Conservation (phyloP, 2,113 vertebrate species). For the Talpa occidentalis region DNA sequence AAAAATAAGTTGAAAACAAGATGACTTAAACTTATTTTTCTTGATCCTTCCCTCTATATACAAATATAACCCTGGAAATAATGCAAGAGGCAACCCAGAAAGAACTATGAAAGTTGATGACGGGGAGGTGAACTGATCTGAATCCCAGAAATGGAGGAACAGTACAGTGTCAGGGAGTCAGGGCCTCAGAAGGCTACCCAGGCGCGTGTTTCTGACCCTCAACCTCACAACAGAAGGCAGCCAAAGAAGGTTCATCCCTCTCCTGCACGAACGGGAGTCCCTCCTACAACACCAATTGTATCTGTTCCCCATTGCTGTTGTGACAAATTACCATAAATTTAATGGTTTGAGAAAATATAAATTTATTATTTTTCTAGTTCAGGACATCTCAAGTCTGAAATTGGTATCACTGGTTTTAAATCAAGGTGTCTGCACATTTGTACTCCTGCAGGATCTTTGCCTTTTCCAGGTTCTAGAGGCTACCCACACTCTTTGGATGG, state of each 20-base stretch:
- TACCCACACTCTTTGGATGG: neutral
- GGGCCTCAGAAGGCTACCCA: neutral
- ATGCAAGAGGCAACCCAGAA: neutral
- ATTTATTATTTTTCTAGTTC: neutral
- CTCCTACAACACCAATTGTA: neutral
- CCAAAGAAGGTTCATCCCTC: neutral
- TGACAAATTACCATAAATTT: no score
- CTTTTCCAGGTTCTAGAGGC: neutral
- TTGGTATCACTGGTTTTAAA: neutral
- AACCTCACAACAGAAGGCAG: neutral
- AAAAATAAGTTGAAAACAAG: neutral
- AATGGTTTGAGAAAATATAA: neutral
- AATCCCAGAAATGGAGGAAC: neutral
- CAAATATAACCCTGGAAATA: neutral
- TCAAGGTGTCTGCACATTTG: neutral
- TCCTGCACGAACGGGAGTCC: neutral
- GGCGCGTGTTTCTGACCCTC: neutral
- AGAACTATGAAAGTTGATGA: neutral
- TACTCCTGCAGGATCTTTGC: neutral
- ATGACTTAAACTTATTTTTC: neutral
- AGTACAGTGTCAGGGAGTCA: neutral
- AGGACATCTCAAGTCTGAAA: neutral
- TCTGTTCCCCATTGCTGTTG: neutral
- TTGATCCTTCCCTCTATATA: neutral
- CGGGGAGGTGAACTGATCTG: neutral